A percentile compares a stretch with the other conserved stretches of the same genome.
Evolutionary conservation across 2,888 invertebrate species (phyloP).

Genomic region (Callyntrura sp.): DNA sequence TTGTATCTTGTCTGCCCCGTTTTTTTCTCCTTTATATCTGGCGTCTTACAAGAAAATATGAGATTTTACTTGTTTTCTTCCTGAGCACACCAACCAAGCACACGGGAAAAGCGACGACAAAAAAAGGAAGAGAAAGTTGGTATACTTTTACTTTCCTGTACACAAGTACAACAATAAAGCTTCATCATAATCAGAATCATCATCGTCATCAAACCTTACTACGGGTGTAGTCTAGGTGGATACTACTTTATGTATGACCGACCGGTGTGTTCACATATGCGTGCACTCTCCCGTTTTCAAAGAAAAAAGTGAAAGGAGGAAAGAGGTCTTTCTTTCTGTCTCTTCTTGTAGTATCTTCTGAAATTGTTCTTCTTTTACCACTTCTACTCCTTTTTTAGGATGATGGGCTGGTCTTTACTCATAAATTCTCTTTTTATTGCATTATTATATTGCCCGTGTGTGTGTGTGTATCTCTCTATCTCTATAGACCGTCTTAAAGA

Average conservation of each 20-base stretch:
- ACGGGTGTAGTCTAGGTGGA: background rate
- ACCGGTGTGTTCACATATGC: too few species aligned
- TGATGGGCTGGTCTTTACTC: constrained; percentile 67
- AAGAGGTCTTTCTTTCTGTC: too few species aligned
- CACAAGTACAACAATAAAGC: constrained; percentile 57
- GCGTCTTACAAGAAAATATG: too few species aligned
- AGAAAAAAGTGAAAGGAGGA: constrained; percentile 14
- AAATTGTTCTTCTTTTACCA: too few species aligned
- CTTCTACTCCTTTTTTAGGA: constrained; percentile 26
- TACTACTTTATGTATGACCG: background rate
- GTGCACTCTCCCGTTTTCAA: background rate
- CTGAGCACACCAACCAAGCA: too few species aligned
- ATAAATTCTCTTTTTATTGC: constrained; percentile 73
- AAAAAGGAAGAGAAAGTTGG: background rate
- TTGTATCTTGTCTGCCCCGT: background rate
- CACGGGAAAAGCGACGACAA: background rate
- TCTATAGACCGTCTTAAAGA: too few species aligned
- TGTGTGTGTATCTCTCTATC: too few species aligned
- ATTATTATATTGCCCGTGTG: too few species aligned
- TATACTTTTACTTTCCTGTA: constrained; percentile 10
- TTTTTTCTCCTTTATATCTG: constrained; percentile 6
- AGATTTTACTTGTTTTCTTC: too few species aligned
- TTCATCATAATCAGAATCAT: constrained; percentile 41
- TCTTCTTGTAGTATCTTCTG: too few species aligned
- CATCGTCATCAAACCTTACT: too few species aligned